Conservation (phyloP, 2,888 invertebrate genomes). For the Dryobota labecula region DNA sequence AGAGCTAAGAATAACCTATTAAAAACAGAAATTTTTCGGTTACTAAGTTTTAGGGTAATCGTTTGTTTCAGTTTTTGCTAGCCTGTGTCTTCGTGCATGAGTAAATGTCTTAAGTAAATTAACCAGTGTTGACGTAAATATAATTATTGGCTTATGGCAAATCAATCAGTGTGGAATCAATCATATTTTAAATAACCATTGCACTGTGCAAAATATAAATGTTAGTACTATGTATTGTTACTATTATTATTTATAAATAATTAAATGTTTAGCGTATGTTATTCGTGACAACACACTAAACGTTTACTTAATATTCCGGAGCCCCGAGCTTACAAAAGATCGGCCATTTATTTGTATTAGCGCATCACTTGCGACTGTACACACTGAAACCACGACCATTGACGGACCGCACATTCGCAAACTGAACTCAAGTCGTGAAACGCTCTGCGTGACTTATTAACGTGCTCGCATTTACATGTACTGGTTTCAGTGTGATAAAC, state of each 20-base stretch:
- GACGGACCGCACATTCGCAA: slow-evolving; percentile 3
- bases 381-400: slow-evolving; percentile 32
- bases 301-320: slow-evolving; percentile 25
- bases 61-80: slow-evolving; percentile 20
- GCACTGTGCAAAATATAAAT: slow-evolving; percentile 44
- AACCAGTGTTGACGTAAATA: slow-evolving; percentile 32
- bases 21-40: slow-evolving; percentile 7
- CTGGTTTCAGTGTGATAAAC: slow-evolving; percentile 41
- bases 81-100: slow-evolving; percentile 7
- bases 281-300: slow-evolving; percentile 23
- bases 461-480: slow-evolving; percentile 26
- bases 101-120: slow-evolving; percentile 27
- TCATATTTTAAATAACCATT: slow-evolving; percentile 33
- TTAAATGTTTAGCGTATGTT: slow-evolving; percentile 26
- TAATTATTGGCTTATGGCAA: slow-evolving; percentile 37
- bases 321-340: slow-evolving; percentile 40
- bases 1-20: slow-evolving; percentile 10
- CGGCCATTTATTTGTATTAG: slow-evolving; percentile 27
- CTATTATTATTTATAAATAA: slow-evolving; percentile 52
- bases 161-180: slow-evolving; percentile 29
- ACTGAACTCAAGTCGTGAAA: neutral
- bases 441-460: neutral
- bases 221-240: slow-evolving; percentile 49
- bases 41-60: slow-evolving; percentile 18
- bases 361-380: slow-evolving; percentile 5